A percentile compares a stretch with the other conserved stretches of the same genome.
phyloP scores from a whole-genome alignment of 2,797 vertebrate genomes.

The Acipenser oxyrinchus region DNA sequence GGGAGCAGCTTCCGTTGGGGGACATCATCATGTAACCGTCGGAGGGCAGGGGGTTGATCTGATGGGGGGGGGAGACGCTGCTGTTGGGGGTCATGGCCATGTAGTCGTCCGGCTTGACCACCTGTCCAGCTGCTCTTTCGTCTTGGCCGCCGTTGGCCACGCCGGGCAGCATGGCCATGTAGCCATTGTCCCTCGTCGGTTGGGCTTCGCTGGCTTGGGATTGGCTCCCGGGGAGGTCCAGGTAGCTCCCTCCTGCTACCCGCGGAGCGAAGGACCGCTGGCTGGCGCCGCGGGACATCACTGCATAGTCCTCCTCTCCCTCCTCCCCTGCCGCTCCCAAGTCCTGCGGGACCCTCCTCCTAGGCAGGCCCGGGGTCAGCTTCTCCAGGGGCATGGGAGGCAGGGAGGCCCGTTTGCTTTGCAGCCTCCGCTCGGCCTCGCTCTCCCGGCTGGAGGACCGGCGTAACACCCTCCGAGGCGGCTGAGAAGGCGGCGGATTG shows the following conservation, averaged over 20 bases:
- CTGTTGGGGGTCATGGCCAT: conserved; percentile 67
- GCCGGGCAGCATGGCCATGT: conserved; percentile 70
- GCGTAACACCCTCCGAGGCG: conserved; percentile 51
- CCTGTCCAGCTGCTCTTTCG: neutral
- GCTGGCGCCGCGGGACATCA: conserved; percentile 64
- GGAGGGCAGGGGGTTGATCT: conserved; percentile 47
- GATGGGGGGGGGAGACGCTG: conserved; percentile 65
- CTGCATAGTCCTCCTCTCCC: conserved; percentile 64
- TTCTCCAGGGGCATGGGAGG: conserved; percentile 63
- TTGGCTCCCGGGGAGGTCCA: conserved; percentile 21
- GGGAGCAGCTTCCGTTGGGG: conserved; percentile 63
- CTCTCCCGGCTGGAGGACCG: conserved; percentile 58
- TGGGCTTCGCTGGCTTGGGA: conserved; percentile 14
- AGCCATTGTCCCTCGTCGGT: conserved; percentile 52
- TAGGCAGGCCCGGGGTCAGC: conserved; percentile 40
- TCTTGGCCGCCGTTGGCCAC: conserved; percentile 42
- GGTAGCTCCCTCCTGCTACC: conserved; percentile 31
- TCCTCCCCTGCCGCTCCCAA: conserved; percentile 52
- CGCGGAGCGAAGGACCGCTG: conserved; percentile 50
- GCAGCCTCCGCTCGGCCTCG: conserved; percentile 53
- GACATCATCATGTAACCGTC: conserved; percentile 76
- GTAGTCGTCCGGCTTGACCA: conserved; percentile 61
- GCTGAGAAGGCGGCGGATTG: conserved; percentile 34
- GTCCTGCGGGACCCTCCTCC: conserved; percentile 46
- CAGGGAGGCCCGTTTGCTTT: conserved; percentile 63